Percentiles rank a stretch among this genome's conserved stretches.
Conservation (phyloP, 2,113 vertebrate species). For the Tricholaema leucomelas region DNA sequence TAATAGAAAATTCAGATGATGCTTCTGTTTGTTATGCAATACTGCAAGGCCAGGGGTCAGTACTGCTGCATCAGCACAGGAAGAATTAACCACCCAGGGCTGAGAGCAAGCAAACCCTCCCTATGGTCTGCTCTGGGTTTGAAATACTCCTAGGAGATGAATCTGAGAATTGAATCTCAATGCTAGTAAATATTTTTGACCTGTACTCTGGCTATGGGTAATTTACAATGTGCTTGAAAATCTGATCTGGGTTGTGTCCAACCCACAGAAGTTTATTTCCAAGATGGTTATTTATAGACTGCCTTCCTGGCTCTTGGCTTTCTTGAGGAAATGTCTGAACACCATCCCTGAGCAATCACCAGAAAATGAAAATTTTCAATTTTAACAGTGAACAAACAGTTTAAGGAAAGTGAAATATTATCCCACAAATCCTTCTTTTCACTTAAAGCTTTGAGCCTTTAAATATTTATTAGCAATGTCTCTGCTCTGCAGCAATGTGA, state of each 20-base stretch:
- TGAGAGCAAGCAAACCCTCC: not conserved
- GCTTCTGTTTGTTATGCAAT: not conserved
- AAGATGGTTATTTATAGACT: slow-evolving; percentile 34
- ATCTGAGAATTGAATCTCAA: not conserved
- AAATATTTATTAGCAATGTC: slow-evolving; percentile 37
- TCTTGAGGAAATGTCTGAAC: not conserved
- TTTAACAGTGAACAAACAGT: slow-evolving; percentile 39
- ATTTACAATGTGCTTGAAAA: slow-evolving; percentile 25
- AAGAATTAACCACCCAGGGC: not conserved
- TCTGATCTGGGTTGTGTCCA: slow-evolving; percentile 43
- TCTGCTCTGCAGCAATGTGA: not conserved
- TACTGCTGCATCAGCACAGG: not conserved
- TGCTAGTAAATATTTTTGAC: slow-evolving; percentile 35
- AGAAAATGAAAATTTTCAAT: slow-evolving; percentile 44
- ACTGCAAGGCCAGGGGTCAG: not conserved
- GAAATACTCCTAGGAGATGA: not conserved
- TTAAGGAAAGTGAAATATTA: slow-evolving; percentile 41
- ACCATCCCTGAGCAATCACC: not conserved
- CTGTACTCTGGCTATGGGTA: not conserved
- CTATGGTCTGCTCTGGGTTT: not conserved
- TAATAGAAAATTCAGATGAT: not conserved
- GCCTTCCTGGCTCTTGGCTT: not conserved
- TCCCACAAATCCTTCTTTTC: slow-evolving; percentile 45
- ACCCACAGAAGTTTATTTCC: slow-evolving; percentile 24
- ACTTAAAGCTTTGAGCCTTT: not conserved